A percentile compares a stretch with the other conserved stretches of the same genome.
phyloP scores from a whole-genome alignment of 1,140 invertebrate species.

The Paraescarpia echinospica region DNA sequence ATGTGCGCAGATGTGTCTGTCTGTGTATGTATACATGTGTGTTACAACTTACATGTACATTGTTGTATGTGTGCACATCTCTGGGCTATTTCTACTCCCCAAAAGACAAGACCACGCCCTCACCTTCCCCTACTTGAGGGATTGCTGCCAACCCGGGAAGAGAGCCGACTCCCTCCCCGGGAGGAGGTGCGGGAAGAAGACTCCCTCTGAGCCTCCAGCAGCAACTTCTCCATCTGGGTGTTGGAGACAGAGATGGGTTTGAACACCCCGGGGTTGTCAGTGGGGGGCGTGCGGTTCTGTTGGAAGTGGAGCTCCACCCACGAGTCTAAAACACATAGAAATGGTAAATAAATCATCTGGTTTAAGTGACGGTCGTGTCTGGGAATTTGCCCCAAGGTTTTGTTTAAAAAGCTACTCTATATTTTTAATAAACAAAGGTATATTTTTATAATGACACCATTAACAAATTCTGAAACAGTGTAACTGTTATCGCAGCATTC shows the following conservation, averaged over 20 bases:
- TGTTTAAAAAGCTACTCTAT: background rate
- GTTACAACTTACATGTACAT: too few species aligned
- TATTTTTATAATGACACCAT: background rate
- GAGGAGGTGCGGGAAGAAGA: conserved; percentile 40
- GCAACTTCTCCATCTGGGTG: conserved; percentile 42
- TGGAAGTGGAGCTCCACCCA: conserved; percentile 46
- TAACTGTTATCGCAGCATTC: too few species aligned
- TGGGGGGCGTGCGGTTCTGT: background rate
- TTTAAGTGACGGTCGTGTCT: background rate
- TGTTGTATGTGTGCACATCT: too few species aligned
- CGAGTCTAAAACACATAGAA: conserved; percentile 38
- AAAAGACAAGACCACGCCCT: background rate
- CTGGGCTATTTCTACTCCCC: too few species aligned
- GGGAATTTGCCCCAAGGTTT: background rate
- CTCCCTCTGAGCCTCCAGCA: conserved; percentile 49
- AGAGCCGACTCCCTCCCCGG: conserved; percentile 40
- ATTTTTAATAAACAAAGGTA: background rate
- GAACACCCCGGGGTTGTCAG: background rate
- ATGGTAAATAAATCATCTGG: background rate
- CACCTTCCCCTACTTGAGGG: conserved; percentile 41
- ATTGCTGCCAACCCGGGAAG: conserved; percentile 9
- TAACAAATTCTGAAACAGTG: too few species aligned
- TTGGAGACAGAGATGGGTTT: conserved; percentile 16
- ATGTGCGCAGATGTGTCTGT: too few species aligned
- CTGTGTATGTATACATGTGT: too few species aligned